phyloP scores from a whole-genome alignment of 2,888 invertebrate species.

The Amiota communis region DNA sequence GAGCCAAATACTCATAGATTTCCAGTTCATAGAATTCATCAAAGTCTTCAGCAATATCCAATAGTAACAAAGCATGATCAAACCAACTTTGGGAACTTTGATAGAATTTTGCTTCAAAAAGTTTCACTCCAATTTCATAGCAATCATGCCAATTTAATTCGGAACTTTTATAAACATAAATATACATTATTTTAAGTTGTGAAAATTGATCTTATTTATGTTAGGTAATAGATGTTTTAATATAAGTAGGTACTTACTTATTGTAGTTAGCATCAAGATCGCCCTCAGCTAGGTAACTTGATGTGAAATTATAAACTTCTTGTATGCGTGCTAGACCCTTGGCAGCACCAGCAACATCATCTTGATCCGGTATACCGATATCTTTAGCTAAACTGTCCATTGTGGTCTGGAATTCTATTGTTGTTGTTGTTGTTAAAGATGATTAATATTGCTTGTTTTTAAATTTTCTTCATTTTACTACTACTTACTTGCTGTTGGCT shows the following conservation, averaged over 20 bases:
- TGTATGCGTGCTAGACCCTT: slow-evolving; percentile 92
- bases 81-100: slow-evolving; percentile 52
- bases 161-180: not conserved
- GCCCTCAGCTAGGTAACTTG: slow-evolving; percentile 86
- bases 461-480: too few species aligned
- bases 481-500: slow-evolving; percentile 75
- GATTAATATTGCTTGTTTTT: too few species aligned
- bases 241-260: too few species aligned
- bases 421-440: too few species aligned
- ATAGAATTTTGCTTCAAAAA: slow-evolving; percentile 47
- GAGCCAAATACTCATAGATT: slow-evolving; percentile 54
- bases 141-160: slow-evolving; percentile 53
- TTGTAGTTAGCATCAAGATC: slow-evolving; percentile 84
- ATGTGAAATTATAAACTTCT: slow-evolving; percentile 89
- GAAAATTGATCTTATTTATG: too few species aligned
- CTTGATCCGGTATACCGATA: slow-evolving; percentile 79
- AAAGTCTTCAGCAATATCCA: slow-evolving; percentile 24
- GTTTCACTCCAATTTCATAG: slow-evolving; percentile 56
- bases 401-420: slow-evolving; percentile 38
- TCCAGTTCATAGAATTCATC: slow-evolving; percentile 31
- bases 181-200: too few species aligned
- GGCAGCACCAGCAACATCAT: slow-evolving; percentile 93
- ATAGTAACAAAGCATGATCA: slow-evolving; percentile 33
- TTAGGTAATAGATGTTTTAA: too few species aligned
- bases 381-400: slow-evolving; percentile 35